Evolutionary conservation across 1,140 invertebrate genomes (phyloP), one percentile per base, ranked within the genome.

Genomic region (Odontomachus brunneus): DNA sequence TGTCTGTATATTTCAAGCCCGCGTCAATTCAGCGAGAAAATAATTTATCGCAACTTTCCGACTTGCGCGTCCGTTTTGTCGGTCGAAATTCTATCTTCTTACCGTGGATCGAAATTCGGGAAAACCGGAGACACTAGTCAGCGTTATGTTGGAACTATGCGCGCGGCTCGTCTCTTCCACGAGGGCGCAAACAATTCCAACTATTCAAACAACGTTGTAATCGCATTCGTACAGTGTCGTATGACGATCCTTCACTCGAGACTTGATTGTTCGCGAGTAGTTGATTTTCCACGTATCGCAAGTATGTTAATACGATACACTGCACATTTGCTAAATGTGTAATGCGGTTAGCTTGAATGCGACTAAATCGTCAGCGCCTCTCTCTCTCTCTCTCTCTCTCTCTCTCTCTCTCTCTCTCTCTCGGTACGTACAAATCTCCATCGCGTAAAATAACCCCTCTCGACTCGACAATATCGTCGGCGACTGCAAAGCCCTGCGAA

Each of bases 141-240:
- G 1, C 29, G 19, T 51, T n/a, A 29, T 4, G 4, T 53, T 33
- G 29, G 38, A 76, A 76, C 26, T 66, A 38, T 38, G 62, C n/a
- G 62, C n/a, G 38, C 4, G 48, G 24, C 29, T 66, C 62, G 59
- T 62, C 72, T 75, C 53, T 76, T 76, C 26, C 38, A 3, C 38
- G 19, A 66, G n/a, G n/a, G 19, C 15, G 26, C 19, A 60, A 73
- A 33, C 29, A 14, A 17, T 51, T 33, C 29, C 3, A 66, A 44
- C 49, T 76, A 53, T 76, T 17, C 19, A 17, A 66, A 76, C 62
- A 66, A 76, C 53, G 29, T 15, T 14, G 19, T 24, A 53, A 12
- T 53, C 60, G n/a, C 63, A 76, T 65, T 76, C 4, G 14, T 63
- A 24, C 15, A n/a, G 51, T 38, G 53, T 24, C 15, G 29, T 9